These are phyloP conservation scores for Sycophila sp. DNA, from an alignment of 1,140 invertebrate genomes.

Conservation along the genomic window DNA sequence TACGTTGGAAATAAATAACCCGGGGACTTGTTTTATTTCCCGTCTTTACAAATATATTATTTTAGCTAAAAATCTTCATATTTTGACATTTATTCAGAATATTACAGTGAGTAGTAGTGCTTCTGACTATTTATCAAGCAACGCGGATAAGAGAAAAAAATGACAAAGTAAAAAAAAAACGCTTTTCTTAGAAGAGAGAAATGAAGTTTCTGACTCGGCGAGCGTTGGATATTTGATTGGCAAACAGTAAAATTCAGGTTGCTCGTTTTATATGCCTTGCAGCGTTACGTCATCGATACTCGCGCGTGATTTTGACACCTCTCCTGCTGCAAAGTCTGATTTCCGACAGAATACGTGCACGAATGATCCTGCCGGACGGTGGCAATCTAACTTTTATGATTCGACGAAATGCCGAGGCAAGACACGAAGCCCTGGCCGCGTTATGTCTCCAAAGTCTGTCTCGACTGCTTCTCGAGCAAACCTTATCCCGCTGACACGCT, in stretches of 20 bases:
- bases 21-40: too few species aligned
- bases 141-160: too few species aligned
- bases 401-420: conserved; percentile 2
- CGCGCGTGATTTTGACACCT: conserved; percentile 12
- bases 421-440: not conserved
- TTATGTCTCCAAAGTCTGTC: not conserved
- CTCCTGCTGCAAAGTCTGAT: not conserved
- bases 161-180: too few species aligned
- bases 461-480: not conserved
- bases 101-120: too few species aligned
- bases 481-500: too few species aligned
- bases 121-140: too few species aligned
- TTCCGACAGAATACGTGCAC: not conserved
- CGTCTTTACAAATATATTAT: too few species aligned
- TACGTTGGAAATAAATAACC: too few species aligned
- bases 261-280: not conserved
- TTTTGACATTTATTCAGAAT: too few species aligned
- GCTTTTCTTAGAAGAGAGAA: too few species aligned
- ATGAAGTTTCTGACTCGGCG: too few species aligned
- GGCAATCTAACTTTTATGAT: conserved; percentile 36
- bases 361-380: conserved; percentile 8
- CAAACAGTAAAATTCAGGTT: not conserved
- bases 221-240: not conserved
- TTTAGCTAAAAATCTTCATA: too few species aligned
- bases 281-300: not conserved